A percentile compares a stretch with the other conserved stretches of the same genome.
Evolutionary conservation across 2,113 vertebrate genomes (phyloP).

Genomic region (Oreotrochilus melanogaster): DNA sequence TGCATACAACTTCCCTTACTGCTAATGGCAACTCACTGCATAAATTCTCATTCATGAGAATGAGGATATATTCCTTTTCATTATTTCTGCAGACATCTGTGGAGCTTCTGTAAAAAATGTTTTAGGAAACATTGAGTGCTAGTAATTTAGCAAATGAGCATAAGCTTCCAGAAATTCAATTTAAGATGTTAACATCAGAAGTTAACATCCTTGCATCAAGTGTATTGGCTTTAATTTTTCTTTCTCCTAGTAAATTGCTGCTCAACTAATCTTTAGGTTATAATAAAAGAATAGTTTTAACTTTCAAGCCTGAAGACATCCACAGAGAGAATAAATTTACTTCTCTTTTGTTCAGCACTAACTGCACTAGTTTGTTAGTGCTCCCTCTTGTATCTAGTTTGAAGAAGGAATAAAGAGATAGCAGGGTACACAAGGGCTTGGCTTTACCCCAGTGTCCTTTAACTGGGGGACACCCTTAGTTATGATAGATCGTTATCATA

Average conservation of each 20-base stretch:
- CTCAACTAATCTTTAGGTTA: not conserved
- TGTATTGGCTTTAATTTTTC: not conserved
- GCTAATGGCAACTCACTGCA: not conserved
- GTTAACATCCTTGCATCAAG: constrained; percentile 5
- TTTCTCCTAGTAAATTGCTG: not conserved
- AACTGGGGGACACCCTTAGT: not conserved
- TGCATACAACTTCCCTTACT: not conserved
- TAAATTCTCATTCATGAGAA: not conserved
- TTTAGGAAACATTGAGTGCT: not conserved
- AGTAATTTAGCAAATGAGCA: not conserved
- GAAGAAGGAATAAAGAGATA: not conserved
- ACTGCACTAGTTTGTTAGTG: not conserved
- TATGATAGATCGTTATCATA: not conserved
- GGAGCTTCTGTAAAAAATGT: not conserved
- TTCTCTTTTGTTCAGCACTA: not conserved
- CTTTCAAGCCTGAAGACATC: not conserved
- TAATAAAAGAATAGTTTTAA: not conserved
- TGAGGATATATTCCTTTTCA: not conserved
- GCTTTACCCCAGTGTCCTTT: not conserved
- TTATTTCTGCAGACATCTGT: not conserved
- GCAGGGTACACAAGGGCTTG: not conserved
- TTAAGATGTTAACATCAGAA: constrained; percentile 4
- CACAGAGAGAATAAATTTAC: not conserved
- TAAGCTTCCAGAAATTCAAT: constrained; percentile 19
- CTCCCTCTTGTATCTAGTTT: not conserved